Evolutionary conservation across 2,113 vertebrate genomes (phyloP).

Genomic region (Vimba vimba): DNA sequence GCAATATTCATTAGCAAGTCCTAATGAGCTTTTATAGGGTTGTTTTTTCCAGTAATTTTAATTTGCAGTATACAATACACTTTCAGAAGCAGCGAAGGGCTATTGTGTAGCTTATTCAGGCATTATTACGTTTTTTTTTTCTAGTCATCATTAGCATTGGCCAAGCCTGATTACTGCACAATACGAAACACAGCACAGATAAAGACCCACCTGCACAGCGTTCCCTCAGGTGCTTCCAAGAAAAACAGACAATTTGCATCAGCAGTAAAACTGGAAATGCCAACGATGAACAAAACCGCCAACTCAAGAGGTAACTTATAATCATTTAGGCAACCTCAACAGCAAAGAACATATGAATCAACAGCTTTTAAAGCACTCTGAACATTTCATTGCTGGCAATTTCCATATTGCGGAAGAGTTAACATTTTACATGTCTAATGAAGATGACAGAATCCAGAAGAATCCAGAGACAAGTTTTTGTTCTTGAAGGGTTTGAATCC

Average conservation of each 20-base stretch:
- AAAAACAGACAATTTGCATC: constrained; percentile 26
- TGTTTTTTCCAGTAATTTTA: constrained; percentile 39
- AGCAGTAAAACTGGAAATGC: constrained; percentile 14
- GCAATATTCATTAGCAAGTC: constrained; percentile 48
- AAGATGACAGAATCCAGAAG: not conserved
- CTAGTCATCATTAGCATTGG: constrained; percentile 30
- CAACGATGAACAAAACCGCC: constrained; percentile 4
- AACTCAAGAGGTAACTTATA: constrained; percentile 12
- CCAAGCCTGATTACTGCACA: constrained; percentile 14
- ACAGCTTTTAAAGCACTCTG: constrained; percentile 21
- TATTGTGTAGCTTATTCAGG: constrained; percentile 39
- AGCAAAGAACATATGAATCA: constrained; percentile 10
- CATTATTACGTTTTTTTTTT: constrained; percentile 1
- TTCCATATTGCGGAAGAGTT: not conserved
- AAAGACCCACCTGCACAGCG: constrained; percentile 46
- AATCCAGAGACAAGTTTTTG: not conserved
- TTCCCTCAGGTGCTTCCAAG: constrained; percentile 19
- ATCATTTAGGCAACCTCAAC: not conserved
- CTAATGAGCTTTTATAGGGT: constrained; percentile 40
- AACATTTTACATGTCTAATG: not conserved
- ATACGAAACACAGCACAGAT: constrained; percentile 2
- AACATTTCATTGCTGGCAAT: not conserved
- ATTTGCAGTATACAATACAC: constrained; percentile 33
- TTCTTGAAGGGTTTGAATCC: not conserved
- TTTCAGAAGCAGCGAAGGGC: constrained; percentile 5